Evolutionary conservation across 2,888 invertebrate species (phyloP), one percentile per base, ranked within the genome.

Genomic region (Gastrophysa polygoni): DNA sequence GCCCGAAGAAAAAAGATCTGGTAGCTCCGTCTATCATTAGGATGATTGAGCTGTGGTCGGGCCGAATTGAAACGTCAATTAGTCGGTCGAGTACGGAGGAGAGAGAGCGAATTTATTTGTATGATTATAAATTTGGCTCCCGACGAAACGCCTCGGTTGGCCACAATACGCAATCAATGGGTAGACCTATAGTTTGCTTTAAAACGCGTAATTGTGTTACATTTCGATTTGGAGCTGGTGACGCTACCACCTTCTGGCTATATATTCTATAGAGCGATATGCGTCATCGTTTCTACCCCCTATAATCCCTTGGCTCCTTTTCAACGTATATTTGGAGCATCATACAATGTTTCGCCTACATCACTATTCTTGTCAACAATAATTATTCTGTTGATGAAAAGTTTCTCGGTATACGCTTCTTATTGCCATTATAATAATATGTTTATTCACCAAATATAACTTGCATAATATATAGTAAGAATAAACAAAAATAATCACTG

Each of bases 141-240:
- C 66, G 63, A 65, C 38, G 24, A 56, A 44, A 43, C 32, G 46
- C 62, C 60, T 64, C 62, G 68, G 69, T 66, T 67, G 64, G 67
- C 70, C 71, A 75, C 75, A 75, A 75, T 75, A 71, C 72, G 71
- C 73, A 75, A 75, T 75, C 75, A 75, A 68, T 61, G 67, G 60
- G 63, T 54, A 59, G 64, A 46, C 59, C 63, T 58, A 64, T 59
- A 67, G 64, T 64, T 71, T 70, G 71, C 71, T 73, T 71, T 71
- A 71, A 68, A 71, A 72, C 70, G 60, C 64, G 65, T 74, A 73
- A 74, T 74, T 70, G 68, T 62, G 61, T 72, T 74, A 71, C 63
- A 59, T 61, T 71, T 70, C 65, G 67, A 71, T 73, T 68, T 67
- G 47, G 44, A 48, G 60, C 34, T 43, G 28, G 60, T 34, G 49